Percentiles rank a stretch among this genome's conserved stretches.
Conservation (phyloP, 2,113 vertebrate genomes). For the Gasterosteus nipponicus region DNA sequence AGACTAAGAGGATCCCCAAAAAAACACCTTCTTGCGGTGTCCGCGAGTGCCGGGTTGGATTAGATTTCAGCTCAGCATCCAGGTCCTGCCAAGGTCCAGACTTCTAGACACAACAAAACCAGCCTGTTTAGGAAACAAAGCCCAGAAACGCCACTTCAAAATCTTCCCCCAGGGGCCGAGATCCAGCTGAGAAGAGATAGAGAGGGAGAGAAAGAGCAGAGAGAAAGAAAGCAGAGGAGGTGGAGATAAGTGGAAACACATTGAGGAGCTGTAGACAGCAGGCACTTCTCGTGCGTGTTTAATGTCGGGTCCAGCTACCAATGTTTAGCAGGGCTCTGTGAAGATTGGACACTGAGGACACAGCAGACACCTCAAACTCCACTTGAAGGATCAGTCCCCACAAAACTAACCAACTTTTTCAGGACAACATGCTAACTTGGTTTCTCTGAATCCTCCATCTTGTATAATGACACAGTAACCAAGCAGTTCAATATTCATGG, state of each 20-base stretch:
- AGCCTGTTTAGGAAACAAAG: constrained; percentile 64
- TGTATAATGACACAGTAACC: neutral
- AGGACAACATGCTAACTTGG: constrained; percentile 31
- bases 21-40: constrained; percentile 56
- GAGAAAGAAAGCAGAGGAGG: constrained; percentile 26
- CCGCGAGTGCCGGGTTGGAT: constrained; percentile 56
- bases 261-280: constrained; percentile 66
- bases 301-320: constrained; percentile 24
- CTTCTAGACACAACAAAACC: constrained; percentile 76
- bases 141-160: constrained; percentile 69
- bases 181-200: constrained; percentile 48
- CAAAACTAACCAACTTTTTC: constrained; percentile 24
- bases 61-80: constrained; percentile 61
- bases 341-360: constrained; percentile 19
- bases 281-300: constrained; percentile 46
- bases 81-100: constrained; percentile 59
- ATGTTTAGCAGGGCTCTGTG: constrained; percentile 41
- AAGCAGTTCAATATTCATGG: neutral
- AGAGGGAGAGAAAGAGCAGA: constrained; percentile 22
- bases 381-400: constrained; percentile 21
- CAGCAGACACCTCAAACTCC: constrained; percentile 27
- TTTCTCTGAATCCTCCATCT: neutral
- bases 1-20: constrained; percentile 53
- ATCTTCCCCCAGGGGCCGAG: constrained; percentile 37
- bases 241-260: constrained; percentile 69